A percentile compares a stretch with the other conserved stretches of the same genome.
phyloP scores from a whole-genome alignment of 2,888 invertebrate genomes.

The Lysandra bellargus region DNA sequence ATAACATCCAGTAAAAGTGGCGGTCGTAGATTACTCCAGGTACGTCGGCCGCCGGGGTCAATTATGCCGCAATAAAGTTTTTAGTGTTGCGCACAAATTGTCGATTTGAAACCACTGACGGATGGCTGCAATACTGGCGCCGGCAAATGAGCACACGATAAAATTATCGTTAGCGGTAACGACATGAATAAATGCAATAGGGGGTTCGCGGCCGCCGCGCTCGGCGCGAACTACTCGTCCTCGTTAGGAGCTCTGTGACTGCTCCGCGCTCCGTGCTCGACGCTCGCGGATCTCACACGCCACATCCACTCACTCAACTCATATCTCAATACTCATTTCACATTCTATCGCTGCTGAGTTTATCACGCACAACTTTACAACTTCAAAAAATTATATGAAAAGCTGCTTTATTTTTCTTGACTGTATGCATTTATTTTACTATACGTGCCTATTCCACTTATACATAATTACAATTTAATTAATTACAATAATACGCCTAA shows the following conservation, averaged over 20 bases:
- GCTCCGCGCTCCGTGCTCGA: conserved; percentile 42
- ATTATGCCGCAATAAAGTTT: conserved; percentile 78
- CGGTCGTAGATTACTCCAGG: conserved; percentile 49
- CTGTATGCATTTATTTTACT: no score
- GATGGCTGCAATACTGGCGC: conserved; percentile 76
- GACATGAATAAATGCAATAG: conserved; percentile 82
- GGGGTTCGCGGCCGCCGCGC: conserved; percentile 62
- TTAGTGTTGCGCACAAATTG: conserved; percentile 78
- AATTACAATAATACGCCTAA: no score
- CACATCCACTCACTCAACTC: conserved; percentile 17
- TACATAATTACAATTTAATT: no score
- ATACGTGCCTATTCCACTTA: no score
- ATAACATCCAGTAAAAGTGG: conserved; percentile 40
- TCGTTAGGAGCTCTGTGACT: conserved; percentile 73
- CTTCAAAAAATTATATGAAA: neutral
- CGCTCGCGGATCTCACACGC: neutral
- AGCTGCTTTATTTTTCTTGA: neutral
- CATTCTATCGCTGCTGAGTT: neutral
- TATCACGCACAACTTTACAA: neutral
- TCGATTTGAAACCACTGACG: conserved; percentile 76
- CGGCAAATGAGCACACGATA: conserved; percentile 81
- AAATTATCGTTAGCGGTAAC: conserved; percentile 82
- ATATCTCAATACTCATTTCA: conserved; percentile 9
- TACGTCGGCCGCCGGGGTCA: conserved; percentile 71
- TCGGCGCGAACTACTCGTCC: conserved; percentile 49